Conservation (phyloP, 1,140 invertebrate species). For the Neodiprion virginianus region DNA sequence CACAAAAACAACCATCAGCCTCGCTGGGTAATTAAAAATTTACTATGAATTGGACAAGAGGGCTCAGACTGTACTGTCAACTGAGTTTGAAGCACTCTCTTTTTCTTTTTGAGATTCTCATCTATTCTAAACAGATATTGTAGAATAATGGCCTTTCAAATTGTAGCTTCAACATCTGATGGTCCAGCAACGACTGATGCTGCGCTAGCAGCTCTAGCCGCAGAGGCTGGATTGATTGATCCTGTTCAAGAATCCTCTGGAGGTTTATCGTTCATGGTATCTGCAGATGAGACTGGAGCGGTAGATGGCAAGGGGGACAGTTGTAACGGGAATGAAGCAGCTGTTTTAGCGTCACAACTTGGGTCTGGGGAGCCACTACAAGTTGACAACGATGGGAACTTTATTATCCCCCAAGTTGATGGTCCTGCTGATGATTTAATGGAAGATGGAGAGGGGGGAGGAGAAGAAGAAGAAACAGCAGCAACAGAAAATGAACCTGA, state of each 20-base stretch:
- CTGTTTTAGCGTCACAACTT: constrained; percentile 47
- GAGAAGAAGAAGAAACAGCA: constrained; percentile 25
- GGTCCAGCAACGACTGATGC: constrained; percentile 71
- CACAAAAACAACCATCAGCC: constrained; percentile 64
- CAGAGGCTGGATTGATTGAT: constrained; percentile 71
- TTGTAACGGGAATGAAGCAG: constrained; percentile 56
- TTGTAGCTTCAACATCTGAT: constrained; percentile 64
- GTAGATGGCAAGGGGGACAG: constrained; percentile 50
- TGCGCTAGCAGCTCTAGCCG: constrained; percentile 69
- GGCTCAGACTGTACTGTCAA: too few relatives aligned
- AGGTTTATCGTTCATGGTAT: constrained; percentile 55
- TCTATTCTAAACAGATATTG: constrained; percentile 20
- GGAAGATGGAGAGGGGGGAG: constrained; percentile 45
- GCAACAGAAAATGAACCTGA: constrained; percentile 34
- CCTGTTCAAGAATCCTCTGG: constrained; percentile 60
- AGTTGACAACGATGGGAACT: constrained; percentile 56
- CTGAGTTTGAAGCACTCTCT: too few relatives aligned
- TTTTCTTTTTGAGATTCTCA: background rate
- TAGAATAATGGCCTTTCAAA: constrained; percentile 32
- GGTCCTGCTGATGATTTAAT: constrained; percentile 49
- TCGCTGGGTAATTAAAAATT: constrained; percentile 49
- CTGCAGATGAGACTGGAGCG: constrained; percentile 46
- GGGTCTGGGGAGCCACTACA: constrained; percentile 52
- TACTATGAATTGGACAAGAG: background rate
- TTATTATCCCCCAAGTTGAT: constrained; percentile 58